Conservation (phyloP, 2,888 invertebrate species). For the Apoderus coryli region DNA sequence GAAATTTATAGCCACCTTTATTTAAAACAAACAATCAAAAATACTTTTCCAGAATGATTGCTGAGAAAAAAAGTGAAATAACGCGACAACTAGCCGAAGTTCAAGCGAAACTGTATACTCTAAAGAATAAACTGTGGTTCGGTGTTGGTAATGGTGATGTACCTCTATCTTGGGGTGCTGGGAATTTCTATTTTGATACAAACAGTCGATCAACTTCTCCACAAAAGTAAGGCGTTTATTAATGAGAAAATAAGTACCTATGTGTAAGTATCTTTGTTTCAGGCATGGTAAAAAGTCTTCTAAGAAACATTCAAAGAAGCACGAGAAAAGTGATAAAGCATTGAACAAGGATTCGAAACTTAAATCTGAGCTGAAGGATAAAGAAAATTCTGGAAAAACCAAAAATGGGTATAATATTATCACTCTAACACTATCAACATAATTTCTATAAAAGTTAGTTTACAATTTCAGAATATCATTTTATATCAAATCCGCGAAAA, state of each 20-base stretch:
- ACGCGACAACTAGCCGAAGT: conserved; percentile 41
- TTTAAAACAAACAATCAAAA: no score
- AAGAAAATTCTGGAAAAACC: conserved; percentile 21
- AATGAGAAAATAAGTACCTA: conserved; percentile 1
- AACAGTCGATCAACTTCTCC: conserved; percentile 13
- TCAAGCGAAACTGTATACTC: conserved; percentile 49
- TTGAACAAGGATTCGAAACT: conserved; percentile 18
- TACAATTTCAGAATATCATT: conserved; percentile 4
- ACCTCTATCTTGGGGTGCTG: conserved; percentile 50
- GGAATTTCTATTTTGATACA: conserved; percentile 13
- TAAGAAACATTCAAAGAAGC: conserved; percentile 17
- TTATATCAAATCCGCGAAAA: no score
- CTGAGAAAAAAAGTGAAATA: conserved; percentile 27
- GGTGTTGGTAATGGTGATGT: conserved; percentile 35
- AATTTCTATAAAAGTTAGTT: conserved; percentile 18
- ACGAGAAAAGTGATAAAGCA: conserved; percentile 19
- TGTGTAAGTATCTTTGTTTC: conserved; percentile 7
- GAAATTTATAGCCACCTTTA: no score
- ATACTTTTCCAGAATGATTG: conserved; percentile 16
- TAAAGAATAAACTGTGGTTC: conserved; percentile 64
- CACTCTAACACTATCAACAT: conserved; percentile 20
- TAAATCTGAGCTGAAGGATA: conserved; percentile 17
- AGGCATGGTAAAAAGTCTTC: no score
- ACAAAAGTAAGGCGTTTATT: conserved; percentile 19
- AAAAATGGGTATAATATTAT: conserved; percentile 26